Percentiles rank a stretch among this genome's conserved stretches.
Conservation (phyloP, 2,888 invertebrate species). For the Limnephilus rhombicus region DNA sequence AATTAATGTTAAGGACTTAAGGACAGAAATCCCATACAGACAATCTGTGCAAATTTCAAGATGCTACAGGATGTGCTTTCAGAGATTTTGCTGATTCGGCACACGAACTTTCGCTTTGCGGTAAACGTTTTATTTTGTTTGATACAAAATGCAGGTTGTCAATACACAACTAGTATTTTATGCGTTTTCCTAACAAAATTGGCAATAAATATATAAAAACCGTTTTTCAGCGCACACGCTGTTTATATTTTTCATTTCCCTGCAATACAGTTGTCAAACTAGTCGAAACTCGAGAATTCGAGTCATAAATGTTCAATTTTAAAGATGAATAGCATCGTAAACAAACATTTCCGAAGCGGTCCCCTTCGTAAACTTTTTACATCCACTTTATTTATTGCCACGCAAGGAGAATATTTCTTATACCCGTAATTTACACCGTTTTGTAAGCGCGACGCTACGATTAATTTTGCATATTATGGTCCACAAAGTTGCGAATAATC, state of each 20-base stretch:
- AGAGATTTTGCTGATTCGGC: background rate
- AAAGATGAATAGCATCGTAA: slow-evolving; percentile 57
- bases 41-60: background rate
- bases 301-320: slow-evolving; percentile 59
- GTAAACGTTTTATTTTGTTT: background rate
- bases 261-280: slow-evolving; percentile 7
- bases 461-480: background rate
- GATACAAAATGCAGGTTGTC: background rate
- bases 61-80: background rate
- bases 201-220: background rate
- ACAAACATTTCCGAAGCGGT: slow-evolving; percentile 56
- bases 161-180: background rate
- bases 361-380: slow-evolving; percentile 55
- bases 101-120: background rate
- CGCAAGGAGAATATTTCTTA: background rate
- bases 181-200: background rate
- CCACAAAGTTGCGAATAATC: background rate
- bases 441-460: background rate
- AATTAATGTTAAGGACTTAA: too few relatives aligned
- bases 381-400: background rate
- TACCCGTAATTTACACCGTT: background rate
- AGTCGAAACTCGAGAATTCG: slow-evolving; percentile 23
- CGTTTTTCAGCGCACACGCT: background rate
- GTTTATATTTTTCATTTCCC: background rate
- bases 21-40: too few relatives aligned